A percentile compares a stretch with the other conserved stretches of the same genome.
Evolutionary conservation across 1,140 invertebrate species (phyloP).

Genomic region (Eumeta japonica): DNA sequence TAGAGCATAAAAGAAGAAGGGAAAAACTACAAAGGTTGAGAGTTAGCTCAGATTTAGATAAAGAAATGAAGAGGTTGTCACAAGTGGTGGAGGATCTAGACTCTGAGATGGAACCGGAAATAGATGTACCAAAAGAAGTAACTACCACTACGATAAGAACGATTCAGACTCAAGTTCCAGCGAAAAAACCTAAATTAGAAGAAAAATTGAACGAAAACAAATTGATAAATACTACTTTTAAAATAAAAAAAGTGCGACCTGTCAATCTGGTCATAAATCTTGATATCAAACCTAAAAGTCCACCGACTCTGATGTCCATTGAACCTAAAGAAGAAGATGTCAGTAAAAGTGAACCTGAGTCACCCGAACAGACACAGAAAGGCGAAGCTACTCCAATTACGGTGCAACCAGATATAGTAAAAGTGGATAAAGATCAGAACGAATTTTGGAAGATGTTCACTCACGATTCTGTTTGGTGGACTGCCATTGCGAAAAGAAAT

Average conservation of each 20-base stretch:
- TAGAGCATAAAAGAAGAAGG: constrained; percentile 29
- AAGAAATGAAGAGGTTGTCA: constrained; percentile 42
- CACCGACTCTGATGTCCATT: too few species aligned
- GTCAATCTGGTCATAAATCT: constrained; percentile 28
- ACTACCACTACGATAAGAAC: constrained; percentile 15
- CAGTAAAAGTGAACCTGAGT: constrained; percentile 10
- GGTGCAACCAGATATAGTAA: constrained; percentile 19
- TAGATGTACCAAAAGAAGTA: constrained; percentile 11
- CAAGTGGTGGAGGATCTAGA: constrained; percentile 46
- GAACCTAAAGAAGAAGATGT: too few species aligned
- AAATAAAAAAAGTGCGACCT: constrained; percentile 39
- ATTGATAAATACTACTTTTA: constrained; percentile 36
- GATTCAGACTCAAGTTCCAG: constrained; percentile 14
- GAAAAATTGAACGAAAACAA: constrained; percentile 15
- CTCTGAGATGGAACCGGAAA: constrained; percentile 25
- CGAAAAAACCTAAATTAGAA: constrained; percentile 21
- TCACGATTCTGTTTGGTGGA: constrained; percentile 54
- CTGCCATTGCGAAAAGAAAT: constrained; percentile 47
- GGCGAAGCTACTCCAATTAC: constrained; percentile 18
- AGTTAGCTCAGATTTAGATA: constrained; percentile 38
- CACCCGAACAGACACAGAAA: constrained; percentile 17
- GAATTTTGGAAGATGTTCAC: constrained; percentile 54
- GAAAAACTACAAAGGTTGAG: constrained; percentile 23
- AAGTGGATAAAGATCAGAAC: constrained; percentile 20
- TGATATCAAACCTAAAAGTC: constrained; percentile 13